Base-by-base conservation (phyloP, 2,113 vertebrate species). In the Alexandromys fortis region DNA sequence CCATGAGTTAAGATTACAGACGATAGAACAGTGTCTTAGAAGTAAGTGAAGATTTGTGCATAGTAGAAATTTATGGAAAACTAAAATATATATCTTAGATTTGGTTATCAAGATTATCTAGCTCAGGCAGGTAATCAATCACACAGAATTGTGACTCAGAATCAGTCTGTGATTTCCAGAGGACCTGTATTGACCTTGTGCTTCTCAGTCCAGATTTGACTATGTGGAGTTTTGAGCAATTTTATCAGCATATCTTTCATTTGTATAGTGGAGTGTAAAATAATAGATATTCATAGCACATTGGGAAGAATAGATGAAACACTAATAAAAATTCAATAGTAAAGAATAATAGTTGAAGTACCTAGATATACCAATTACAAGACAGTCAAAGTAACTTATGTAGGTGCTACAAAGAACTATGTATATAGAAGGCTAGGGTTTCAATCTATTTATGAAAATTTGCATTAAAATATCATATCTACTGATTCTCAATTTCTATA, bases 401-500 rank as follows among this genome's bases (percentile, higher is more conserved):
- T 75, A 5, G 77, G 3, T 73, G 13, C 17, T 89, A 33, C 49
- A 61, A 72, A 45, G n/a, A 85, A 67, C 67, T 58, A 63, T 35
- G 30, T 49, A 28, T 14, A 58, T 0, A 47, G 6, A 47, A 72
- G 28, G 52, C 77, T 86, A 55, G 5, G 11, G 77, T 78, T 91
- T 94, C 77, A 87, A 72, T 76, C 38, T 78, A 86, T 61, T 90
- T 90, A 38, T 89, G 26, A 93, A 93, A 72, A 67, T 38, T 45
- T 91, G 0, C 22, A 38, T 70, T 42, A 76, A 65, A 65, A 42
- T 91, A 30, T 30, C 17, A 24, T 7, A n/a, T 92, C 52, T 81
- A 16, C 42, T 90, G 10, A 87, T 49, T 95, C 12, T 91, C 89
- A 92, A 61, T 82, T 86, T 28, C 14, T 86, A 2, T 93, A 4